Evolutionary conservation across 2,797 vertebrate genomes (phyloP), one percentile per base, ranked within the genome.

Genomic region (Gouania willdenowi): DNA sequence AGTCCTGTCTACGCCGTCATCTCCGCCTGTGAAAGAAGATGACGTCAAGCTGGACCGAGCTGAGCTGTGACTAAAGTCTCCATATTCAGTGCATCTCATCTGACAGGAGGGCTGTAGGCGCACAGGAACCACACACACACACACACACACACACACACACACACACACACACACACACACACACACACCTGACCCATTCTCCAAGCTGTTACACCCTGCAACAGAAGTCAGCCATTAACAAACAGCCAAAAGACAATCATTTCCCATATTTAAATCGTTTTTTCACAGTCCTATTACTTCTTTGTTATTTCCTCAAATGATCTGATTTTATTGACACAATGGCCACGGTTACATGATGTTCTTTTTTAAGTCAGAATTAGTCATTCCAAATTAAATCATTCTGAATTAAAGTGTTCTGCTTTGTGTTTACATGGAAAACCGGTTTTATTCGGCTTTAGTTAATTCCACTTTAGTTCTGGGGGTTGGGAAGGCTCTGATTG

Each of bases 141-240:
- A 14, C 15, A 21, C 26, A 11, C n/a, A n/a, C n/a, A n/a, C n/a
- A n/a, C n/a, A n/a, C 17, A 22, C 9, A 5, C 13, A 8, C 29
- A 21, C 28, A 38, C 47, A 49, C 42, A 57, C 62, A 66, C 66
- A 21, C 17, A 22, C 9, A 5, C 13, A 8, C 29, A 21, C 28
- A 38, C 47, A 49, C 42, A 57, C 62, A 66, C 66, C 67, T 81
- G 81, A 78, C 78, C 78, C 68, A 73, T 8, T 76, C 79, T 61
- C 46, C 14, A 37, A 51, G 34, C 54, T 51, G 51, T 60, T 37
- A 22, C 48, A 42, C 32, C 32, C 48, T 54, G 46, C 60, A 53
- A 15, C 46, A 58, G 29, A 45, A 55, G 55, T 33, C 41, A 64
- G 18, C 36, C 37, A 30, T 32, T 27, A 38, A 30, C 48, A 58